These are phyloP conservation scores for Eledone cirrhosa DNA, from an alignment of 2,888 invertebrate species.

Conservation along the genomic window DNA sequence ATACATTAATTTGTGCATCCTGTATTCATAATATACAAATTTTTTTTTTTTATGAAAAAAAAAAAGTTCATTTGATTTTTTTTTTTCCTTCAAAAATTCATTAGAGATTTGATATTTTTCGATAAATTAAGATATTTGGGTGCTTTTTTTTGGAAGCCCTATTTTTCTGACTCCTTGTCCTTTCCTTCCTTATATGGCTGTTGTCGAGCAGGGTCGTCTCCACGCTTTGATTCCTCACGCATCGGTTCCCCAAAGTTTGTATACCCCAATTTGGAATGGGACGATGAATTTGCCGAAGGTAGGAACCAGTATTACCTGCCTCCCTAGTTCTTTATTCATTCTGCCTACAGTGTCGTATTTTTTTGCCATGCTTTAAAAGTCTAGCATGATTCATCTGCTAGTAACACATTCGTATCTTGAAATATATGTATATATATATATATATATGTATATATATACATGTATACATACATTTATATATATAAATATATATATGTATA, in stretches of 20 bases:
- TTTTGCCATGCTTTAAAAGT: constrained; percentile 16
- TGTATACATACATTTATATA: background rate
- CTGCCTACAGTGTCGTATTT: constrained; percentile 26
- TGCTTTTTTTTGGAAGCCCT: constrained; percentile 27
- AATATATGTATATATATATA: background rate
- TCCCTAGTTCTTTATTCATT: constrained; percentile 26
- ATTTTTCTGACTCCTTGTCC: constrained; percentile 29
- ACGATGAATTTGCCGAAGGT: constrained; percentile 62
- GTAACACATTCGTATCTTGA: constrained; percentile 14
- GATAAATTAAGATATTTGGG: constrained; percentile 23
- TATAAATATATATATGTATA: background rate
- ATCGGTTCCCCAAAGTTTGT: constrained; percentile 55
- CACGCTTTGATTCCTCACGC: constrained; percentile 39
- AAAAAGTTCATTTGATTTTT: too few species aligned
- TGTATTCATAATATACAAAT: too few species aligned
- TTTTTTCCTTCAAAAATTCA: background rate
- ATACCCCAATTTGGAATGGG: constrained; percentile 64
- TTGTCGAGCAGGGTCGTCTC: constrained; percentile 34
- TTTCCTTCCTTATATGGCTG: constrained; percentile 30
- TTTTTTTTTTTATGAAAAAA: too few species aligned
- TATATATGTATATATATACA: background rate
- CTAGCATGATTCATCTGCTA: constrained; percentile 25
- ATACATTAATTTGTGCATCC: too few species aligned
- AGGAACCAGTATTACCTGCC: constrained; percentile 30
- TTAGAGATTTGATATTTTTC: constrained; percentile 24